Percentiles rank a stretch among this genome's conserved stretches.
phyloP scores from a whole-genome alignment of 2,797 vertebrate species.

The Cyprinodon diabolis region DNA sequence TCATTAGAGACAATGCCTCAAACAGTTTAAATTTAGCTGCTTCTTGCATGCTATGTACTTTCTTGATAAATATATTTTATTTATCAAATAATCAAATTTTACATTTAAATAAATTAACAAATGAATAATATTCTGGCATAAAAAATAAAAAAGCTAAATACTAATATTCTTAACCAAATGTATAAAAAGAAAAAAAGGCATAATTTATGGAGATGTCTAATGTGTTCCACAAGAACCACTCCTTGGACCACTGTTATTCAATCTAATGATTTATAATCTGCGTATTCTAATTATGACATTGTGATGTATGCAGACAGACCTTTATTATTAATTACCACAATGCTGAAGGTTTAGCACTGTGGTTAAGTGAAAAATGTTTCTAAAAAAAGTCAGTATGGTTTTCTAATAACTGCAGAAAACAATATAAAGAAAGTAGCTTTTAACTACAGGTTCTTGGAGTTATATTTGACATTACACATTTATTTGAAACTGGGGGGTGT shows the following conservation, averaged over 20 bases:
- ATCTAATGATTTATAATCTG: neutral
- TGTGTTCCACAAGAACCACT: neutral
- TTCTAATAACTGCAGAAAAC: neutral
- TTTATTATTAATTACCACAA: neutral
- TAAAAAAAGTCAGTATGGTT: neutral
- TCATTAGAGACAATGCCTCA: constrained; percentile 21
- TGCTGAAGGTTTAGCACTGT: neutral
- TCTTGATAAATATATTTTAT: neutral
- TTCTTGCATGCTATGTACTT: neutral
- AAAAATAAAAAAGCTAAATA: neutral
- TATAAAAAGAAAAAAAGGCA: too few species aligned
- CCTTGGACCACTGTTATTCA: neutral
- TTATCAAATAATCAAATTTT: neutral
- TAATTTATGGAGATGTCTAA: neutral
- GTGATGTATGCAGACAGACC: neutral
- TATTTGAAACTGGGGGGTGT: too few species aligned
- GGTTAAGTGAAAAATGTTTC: neutral
- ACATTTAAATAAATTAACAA: neutral
- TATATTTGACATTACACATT: neutral
- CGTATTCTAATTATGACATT: neutral
- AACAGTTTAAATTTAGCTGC: constrained; percentile 43
- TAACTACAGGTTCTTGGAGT: neutral
- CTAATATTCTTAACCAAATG: neutral
- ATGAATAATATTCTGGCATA: neutral
- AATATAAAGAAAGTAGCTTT: neutral